A percentile compares a stretch with the other conserved stretches of the same genome.
phyloP scores from a whole-genome alignment of 2,113 vertebrate genomes.

The Lucifuga dentata region DNA sequence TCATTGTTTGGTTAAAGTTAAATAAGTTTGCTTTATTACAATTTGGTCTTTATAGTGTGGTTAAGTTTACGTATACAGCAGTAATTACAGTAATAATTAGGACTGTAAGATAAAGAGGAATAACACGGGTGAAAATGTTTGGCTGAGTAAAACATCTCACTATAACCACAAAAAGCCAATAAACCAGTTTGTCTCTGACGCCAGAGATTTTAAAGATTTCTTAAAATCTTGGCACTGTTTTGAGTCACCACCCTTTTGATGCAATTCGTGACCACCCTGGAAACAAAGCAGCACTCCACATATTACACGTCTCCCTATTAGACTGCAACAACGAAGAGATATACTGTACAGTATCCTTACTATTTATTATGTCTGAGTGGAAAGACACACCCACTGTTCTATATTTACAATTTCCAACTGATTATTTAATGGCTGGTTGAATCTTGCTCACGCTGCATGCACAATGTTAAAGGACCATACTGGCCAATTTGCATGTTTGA shows the following conservation, averaged over 20 bases:
- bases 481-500: too few species aligned
- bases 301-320: too few species aligned
- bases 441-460: background rate
- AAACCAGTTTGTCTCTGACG: background rate
- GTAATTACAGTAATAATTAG: constrained; percentile 16
- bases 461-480: too few species aligned
- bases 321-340: too few species aligned
- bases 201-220: background rate
- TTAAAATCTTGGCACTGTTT: constrained; percentile 8
- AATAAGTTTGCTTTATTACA: constrained; percentile 3
- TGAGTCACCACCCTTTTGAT: background rate
- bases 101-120: constrained; percentile 20
- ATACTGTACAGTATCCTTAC: too few species aligned
- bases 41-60: constrained; percentile 22
- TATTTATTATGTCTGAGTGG: too few species aligned
- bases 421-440: background rate
- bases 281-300: constrained; percentile 11
- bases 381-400: too few species aligned
- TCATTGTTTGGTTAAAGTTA: too few species aligned
- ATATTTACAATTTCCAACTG: too few species aligned
- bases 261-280: background rate
- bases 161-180: constrained; percentile 10
- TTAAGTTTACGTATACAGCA: constrained; percentile 4
- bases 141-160: constrained; percentile 5
- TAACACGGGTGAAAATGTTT: constrained; percentile 3